Evolutionary conservation across 2,113 vertebrate genomes (phyloP).

Genomic region (Microtus oregoni): DNA sequence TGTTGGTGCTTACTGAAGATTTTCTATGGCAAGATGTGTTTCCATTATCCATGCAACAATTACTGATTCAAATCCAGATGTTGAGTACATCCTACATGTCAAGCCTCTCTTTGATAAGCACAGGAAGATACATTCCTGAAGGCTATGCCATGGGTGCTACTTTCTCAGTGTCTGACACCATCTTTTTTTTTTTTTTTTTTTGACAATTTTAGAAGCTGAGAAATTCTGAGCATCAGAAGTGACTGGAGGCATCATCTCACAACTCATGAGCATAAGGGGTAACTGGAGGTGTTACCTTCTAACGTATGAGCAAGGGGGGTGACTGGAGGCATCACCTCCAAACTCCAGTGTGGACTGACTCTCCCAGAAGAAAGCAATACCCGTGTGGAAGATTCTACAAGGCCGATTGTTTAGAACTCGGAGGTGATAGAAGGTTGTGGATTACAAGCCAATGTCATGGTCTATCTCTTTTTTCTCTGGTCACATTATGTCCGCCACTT

Average conservation of each 20-base stretch:
- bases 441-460: neutral
- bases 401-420: neutral
- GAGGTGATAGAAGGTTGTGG: neutral
- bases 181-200: neutral
- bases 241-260: neutral
- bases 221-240: neutral
- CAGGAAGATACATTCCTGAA: neutral
- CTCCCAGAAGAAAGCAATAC: neutral
- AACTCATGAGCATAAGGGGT: neutral
- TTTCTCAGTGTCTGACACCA: neutral
- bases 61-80: neutral
- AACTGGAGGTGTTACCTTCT: neutral
- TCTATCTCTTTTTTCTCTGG: neutral
- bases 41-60: neutral
- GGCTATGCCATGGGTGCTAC: neutral
- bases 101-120: slow-evolving; percentile 9
- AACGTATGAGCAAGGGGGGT: neutral
- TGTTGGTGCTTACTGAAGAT: slow-evolving; percentile 25
- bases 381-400: neutral
- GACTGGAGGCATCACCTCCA: neutral
- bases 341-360: neutral
- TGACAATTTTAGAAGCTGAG: slow-evolving; percentile 21
- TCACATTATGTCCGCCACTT: too few species aligned
- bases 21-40: neutral
- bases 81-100: neutral